Conservation (phyloP, 2,113 vertebrate genomes). For the Hemiprocne comata region DNA sequence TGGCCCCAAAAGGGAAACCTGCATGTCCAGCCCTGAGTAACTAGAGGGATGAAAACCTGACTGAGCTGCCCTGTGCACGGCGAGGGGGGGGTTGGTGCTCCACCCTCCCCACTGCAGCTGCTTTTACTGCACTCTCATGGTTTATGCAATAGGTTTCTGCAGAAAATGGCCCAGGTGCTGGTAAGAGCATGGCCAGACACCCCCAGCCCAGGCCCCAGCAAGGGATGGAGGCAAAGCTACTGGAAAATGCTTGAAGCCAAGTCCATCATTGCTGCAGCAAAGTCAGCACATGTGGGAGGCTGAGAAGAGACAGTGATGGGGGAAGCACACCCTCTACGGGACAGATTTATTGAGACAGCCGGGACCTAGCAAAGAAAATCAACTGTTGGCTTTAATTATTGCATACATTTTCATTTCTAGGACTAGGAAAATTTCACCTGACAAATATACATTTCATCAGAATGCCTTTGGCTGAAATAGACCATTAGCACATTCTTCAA, state of each 20-base stretch:
- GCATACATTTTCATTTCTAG: slow-evolving; percentile 49
- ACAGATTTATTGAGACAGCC: slow-evolving; percentile 67
- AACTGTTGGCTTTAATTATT: slow-evolving; percentile 71
- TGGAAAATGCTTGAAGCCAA: background rate
- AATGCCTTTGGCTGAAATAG: slow-evolving; percentile 69
- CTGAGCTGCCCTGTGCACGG: background rate
- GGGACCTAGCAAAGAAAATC: slow-evolving; percentile 65
- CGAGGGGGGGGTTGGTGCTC: rapidly evolving
- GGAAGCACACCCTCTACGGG: background rate
- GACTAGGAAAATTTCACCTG: slow-evolving; percentile 68
- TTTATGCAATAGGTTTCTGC: too few relatives aligned
- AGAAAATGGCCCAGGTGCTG: background rate
- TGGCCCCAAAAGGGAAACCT: background rate
- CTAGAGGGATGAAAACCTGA: background rate
- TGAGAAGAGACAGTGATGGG: background rate
- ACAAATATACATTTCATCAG: slow-evolving; percentile 76
- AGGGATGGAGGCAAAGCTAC: background rate
- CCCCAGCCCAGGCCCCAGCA: rapidly evolving
- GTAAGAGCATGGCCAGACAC: background rate
- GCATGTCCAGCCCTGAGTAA: background rate
- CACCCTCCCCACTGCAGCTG: background rate
- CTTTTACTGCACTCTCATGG: rapidly evolving
- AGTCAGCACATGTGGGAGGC: background rate
- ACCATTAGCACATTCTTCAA: slow-evolving; percentile 74
- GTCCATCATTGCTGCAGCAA: background rate